These are phyloP conservation scores for Melitaea cinxia DNA, from an alignment of 1,140 invertebrate species.

Conservation along the genomic window DNA sequence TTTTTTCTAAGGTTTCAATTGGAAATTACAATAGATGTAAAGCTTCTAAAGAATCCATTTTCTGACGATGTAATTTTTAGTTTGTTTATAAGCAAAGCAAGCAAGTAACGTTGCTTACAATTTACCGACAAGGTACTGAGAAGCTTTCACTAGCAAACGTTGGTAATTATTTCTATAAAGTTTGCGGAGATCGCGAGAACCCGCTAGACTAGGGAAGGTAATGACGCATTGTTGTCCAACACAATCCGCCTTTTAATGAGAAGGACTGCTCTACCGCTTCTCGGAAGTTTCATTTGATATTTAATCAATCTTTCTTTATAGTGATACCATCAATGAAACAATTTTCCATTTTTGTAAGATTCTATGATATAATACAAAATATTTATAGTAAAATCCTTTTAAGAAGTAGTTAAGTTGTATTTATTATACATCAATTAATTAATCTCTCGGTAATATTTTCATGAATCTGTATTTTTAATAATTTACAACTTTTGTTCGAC, in stretches of 20 bases:
- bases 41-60: too few species aligned
- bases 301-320: constrained; percentile 21
- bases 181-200: constrained; percentile 59
- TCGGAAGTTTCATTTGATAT: constrained; percentile 17
- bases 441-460: too few species aligned
- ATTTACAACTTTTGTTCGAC: too few species aligned
- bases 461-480: too few species aligned
- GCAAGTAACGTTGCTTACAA: not conserved
- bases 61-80: too few species aligned
- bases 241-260: constrained; percentile 52
- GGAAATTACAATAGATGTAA: too few species aligned
- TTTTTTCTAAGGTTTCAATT: too few species aligned
- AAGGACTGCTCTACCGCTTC: constrained; percentile 8
- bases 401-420: too few species aligned
- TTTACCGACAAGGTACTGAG: constrained; percentile 38
- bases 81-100: too few species aligned
- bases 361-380: too few species aligned
- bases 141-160: constrained; percentile 58
- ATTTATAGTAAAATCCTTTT: too few species aligned
- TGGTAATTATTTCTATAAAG: constrained; percentile 57
- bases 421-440: too few species aligned
- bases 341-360: not conserved
- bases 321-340: not conserved
- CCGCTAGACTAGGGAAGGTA: constrained; percentile 49
- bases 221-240: constrained; percentile 66